These are phyloP conservation scores for Eleginops maclovinus DNA, from an alignment of 2,113 vertebrate species.

Conservation along the genomic window DNA sequence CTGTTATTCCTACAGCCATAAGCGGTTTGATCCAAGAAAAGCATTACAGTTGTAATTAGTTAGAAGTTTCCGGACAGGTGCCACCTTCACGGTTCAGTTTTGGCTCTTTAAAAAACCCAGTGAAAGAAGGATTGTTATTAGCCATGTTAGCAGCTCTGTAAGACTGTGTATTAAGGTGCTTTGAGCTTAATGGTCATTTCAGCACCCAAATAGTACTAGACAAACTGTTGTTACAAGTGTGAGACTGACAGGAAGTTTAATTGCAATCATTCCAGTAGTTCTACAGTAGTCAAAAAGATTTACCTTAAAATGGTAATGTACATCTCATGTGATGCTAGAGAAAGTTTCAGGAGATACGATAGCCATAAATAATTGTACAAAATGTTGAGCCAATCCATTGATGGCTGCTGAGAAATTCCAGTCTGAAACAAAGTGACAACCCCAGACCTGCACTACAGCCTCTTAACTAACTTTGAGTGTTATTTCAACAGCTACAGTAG, in stretches of 20 bases:
- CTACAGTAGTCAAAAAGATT: background rate
- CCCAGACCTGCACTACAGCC: too few species aligned
- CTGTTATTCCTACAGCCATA: background rate
- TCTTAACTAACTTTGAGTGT: background rate
- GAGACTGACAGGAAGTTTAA: background rate
- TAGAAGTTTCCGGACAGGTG: background rate
- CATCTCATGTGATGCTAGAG: background rate
- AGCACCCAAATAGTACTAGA: too few species aligned
- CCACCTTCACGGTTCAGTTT: too few species aligned
- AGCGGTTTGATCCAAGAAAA: background rate
- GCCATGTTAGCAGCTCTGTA: too few species aligned
- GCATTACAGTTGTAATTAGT: background rate
- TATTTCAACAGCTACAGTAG: background rate
- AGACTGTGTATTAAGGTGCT: background rate
- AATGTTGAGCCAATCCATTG: background rate
- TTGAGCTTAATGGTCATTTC: background rate
- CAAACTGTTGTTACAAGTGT: background rate
- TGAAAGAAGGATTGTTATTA: background rate
- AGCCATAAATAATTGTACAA: background rate
- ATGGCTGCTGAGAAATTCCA: constrained; percentile 2
- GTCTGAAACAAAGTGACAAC: background rate
- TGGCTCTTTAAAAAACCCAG: too few species aligned
- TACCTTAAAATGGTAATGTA: background rate
- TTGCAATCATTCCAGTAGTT: background rate
- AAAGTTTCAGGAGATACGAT: background rate